Conservation (phyloP, 2,113 vertebrate genomes). For the Elgaria multicarinata region DNA sequence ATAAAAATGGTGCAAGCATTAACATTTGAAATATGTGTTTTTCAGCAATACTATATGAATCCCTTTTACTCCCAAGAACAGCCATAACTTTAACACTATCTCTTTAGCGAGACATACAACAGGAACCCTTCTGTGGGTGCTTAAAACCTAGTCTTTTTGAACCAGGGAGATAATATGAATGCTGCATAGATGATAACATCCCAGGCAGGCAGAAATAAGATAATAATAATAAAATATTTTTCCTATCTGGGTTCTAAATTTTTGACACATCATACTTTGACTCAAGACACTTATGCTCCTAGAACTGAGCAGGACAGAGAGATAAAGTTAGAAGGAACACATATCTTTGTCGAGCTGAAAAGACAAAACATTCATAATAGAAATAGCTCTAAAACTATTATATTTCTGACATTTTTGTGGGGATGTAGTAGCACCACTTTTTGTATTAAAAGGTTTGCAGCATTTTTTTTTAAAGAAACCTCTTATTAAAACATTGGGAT, state of each 20-base stretch:
- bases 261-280: neutral
- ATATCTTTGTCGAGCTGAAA: slow-evolving; percentile 29
- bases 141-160: slow-evolving; percentile 16
- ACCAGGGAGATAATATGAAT: slow-evolving; percentile 10
- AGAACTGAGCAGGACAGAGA: neutral
- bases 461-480: neutral
- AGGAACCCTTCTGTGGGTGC: neutral
- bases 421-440: neutral
- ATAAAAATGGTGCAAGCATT: neutral
- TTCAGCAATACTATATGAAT: neutral
- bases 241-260: neutral
- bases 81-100: slow-evolving; percentile 5
- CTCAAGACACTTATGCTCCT: neutral
- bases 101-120: neutral
- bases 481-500: neutral
- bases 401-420: slow-evolving; percentile 15
- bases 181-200: slow-evolving; percentile 1
- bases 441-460: neutral
- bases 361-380: neutral
- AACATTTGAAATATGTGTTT: neutral
- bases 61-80: neutral
- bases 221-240: neutral
- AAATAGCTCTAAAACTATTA: neutral
- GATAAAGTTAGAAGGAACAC: slow-evolving; percentile 19
- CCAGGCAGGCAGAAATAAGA: slow-evolving; percentile 1